Conservation (phyloP, 2,113 vertebrate genomes). For the Dasyornis broadbenti region DNA sequence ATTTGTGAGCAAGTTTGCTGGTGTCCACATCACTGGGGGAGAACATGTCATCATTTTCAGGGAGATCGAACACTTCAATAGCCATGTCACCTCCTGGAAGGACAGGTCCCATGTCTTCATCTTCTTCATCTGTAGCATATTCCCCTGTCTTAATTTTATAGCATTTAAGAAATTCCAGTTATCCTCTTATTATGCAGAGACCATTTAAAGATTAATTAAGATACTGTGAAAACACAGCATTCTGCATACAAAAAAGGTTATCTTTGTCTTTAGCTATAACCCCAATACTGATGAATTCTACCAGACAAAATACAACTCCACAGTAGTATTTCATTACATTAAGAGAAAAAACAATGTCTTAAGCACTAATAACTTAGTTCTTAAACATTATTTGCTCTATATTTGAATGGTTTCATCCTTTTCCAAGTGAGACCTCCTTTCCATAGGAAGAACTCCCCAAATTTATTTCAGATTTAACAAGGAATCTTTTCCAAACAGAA, state of each 20-base stretch:
- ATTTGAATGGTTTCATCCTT: neutral
- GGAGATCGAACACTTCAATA: slow-evolving; percentile 95
- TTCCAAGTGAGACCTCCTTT: neutral
- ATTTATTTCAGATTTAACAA: neutral
- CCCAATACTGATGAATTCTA: neutral
- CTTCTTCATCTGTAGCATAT: slow-evolving; percentile 96
- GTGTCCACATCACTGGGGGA: slow-evolving; percentile 92
- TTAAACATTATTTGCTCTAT: neutral
- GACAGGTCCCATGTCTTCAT: slow-evolving; percentile 80
- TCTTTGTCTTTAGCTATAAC: neutral
- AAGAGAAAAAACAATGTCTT: neutral
- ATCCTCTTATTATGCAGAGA: slow-evolving; percentile 11
- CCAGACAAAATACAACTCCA: neutral
- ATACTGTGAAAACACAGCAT: neutral
- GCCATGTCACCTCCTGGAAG: slow-evolving; percentile 82
- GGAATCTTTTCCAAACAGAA: neutral
- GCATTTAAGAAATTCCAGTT: slow-evolving; percentile 48
- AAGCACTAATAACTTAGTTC: neutral
- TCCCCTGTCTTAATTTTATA: slow-evolving; percentile 88
- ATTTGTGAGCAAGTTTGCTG: slow-evolving; percentile 94
- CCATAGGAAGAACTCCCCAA: neutral
- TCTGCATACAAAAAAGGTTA: neutral
- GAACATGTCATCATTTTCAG: slow-evolving; percentile 91
- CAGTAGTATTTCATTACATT: neutral
- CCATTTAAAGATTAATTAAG: neutral